A percentile compares a stretch with the other conserved stretches of the same genome.
Evolutionary conservation across 2,113 vertebrate species (phyloP).

Genomic region (Callithrix jacchus): DNA sequence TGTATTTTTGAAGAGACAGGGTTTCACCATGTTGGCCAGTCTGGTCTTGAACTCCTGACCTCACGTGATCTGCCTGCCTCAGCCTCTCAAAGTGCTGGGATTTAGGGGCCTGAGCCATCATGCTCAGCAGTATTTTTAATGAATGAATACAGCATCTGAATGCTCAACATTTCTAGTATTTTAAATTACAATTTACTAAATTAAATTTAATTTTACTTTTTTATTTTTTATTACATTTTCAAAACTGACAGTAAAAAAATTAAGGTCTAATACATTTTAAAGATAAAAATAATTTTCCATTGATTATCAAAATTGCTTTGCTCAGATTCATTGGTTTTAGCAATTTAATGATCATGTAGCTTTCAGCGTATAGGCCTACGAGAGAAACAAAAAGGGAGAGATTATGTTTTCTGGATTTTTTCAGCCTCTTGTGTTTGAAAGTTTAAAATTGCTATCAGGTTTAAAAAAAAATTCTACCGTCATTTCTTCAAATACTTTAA

Average conservation of each 20-base stretch:
- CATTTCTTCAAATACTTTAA: slow-evolving; percentile 3
- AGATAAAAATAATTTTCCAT: not conserved
- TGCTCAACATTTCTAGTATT: not conserved
- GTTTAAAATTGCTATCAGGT: not conserved
- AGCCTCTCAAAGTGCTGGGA: too few relatives aligned
- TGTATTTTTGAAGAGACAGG: too few relatives aligned
- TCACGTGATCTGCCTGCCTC: too few relatives aligned
- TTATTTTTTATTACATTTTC: not conserved
- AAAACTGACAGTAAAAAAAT: not conserved
- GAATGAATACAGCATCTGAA: not conserved
- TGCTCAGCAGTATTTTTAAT: not conserved
- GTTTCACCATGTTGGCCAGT: too few relatives aligned
- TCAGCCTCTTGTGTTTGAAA: not conserved
- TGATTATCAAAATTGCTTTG: not conserved
- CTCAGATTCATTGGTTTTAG: not conserved
- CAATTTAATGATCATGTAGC: not conserved
- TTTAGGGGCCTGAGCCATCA: too few relatives aligned
- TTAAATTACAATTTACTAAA: not conserved
- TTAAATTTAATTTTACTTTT: not conserved
- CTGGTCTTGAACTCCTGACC: too few relatives aligned
- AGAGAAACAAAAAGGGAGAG: not conserved
- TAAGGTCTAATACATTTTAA: not conserved
- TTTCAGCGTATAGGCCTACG: not conserved
- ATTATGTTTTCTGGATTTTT: not conserved
- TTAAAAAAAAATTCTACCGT: not conserved